Conservation (phyloP, 2,113 vertebrate species). For the human (Homo sapiens) region GRCh38 chr12:98370001-98370500, state of each 20-base stretch:
- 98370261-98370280: background rate
- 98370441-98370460: background rate
- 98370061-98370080: background rate
- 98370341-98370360: background rate
- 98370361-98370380: background rate
- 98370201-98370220: background rate
- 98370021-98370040: background rate
- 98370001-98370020: background rate
- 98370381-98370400: background rate
- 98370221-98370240: background rate
- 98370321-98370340: background rate
- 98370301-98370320: background rate
- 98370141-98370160: background rate
- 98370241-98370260: too few relatives aligned
- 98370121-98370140: background rate
- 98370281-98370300: background rate
- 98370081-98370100: slow-evolving; percentile 5
- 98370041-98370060: background rate
- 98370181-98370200: background rate
- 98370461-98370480: background rate
- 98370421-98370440: background rate
- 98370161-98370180: background rate
- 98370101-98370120: background rate
- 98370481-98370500: background rate
- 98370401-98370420: background rate